Evolutionary conservation across 2,113 vertebrate genomes (phyloP).

Genomic region (Puffinus mauretanicus): DNA sequence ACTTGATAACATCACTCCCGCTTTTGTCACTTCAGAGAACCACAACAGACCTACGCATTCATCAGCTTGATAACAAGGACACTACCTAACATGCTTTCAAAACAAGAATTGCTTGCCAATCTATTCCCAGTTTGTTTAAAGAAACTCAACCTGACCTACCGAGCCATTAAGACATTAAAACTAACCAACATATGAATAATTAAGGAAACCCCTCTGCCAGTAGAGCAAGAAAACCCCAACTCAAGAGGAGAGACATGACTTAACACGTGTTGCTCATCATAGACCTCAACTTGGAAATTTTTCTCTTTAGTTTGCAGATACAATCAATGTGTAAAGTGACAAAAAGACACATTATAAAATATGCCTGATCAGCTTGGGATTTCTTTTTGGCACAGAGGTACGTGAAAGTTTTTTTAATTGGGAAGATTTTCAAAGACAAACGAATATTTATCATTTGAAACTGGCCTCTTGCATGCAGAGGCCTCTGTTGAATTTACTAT

Average conservation of each 20-base stretch:
- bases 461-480: neutral
- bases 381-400: neutral
- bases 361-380: neutral
- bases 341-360: neutral
- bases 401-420: neutral
- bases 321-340: neutral
- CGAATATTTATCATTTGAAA: neutral
- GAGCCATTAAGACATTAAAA: neutral
- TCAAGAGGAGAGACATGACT: neutral
- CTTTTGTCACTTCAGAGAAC: neutral
- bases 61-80: neutral
- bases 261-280: neutral
- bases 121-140: neutral
- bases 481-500: neutral
- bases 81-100: neutral
- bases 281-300: neutral
- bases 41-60: neutral
- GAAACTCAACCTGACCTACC: neutral
- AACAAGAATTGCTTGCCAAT: neutral
- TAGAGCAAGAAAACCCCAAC: neutral
- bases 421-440: neutral
- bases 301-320: neutral
- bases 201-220: neutral
- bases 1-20: neutral
- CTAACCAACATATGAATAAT: neutral